Base-by-base conservation (phyloP, 2,113 vertebrate species). In the Siniperca knerii region DNA sequence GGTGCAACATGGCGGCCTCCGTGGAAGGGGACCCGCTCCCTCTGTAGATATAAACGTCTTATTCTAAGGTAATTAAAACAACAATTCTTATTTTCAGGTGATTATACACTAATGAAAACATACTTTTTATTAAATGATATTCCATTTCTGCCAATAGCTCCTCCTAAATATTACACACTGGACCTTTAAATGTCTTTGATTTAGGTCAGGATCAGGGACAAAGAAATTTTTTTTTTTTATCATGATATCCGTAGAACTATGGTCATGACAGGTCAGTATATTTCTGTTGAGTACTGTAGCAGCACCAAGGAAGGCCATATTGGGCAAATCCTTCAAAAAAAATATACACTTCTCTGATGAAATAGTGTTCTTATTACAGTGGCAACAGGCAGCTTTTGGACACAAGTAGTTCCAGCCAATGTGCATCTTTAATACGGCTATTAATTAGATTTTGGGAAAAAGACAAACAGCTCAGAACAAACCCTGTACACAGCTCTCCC, bases 391-490 rank as follows among this genome's bases (percentile, higher is more conserved):
- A 29, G 37, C 50, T 64, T 76, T 79, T 57, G 61, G 20, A 75
- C 69, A 77, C 33, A 13, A 37, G 20, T 54, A 62, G 23, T 61
- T 82, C 16, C 23, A 50, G 33, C 16, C 77, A 40, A 11, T 48
- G 52, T 62, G 40, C 40, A 60, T 80, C 69, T 85, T 85, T 84
- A 88, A 85, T 81, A n/a, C 70, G 72, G 83, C 83, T 78, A 86
- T 84, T 89, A 81, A 90, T 79, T 80, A 77, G 48, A 82, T 75
- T 68, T 58, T 40, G 42, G 48, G 42, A 37, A 83, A 77, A 80
- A 79, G 64, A 89, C 67, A 87, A 89, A 76, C 81, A 74, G 50
- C 44, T 29, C n/a, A 42, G n/a, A 78, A 71, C 57, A 77, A 77
- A 33, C n/a, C 12, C 50, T 54, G 71, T 12, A 69, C 72, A 79